These are phyloP conservation scores for Tinea semifulvella DNA, from an alignment of 2,888 invertebrate genomes.

Conservation along the genomic window DNA sequence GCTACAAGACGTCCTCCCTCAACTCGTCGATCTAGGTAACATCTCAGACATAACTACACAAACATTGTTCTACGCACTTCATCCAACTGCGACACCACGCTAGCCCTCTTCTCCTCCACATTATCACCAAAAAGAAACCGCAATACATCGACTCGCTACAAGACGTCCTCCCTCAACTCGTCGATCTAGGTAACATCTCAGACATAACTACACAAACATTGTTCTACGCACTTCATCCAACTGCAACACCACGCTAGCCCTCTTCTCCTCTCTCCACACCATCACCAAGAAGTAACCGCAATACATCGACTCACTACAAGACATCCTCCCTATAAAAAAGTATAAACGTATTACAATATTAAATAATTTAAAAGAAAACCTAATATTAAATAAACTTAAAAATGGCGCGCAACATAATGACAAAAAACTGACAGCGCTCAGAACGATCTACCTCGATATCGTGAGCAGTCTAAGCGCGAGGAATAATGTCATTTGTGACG, in stretches of 20 bases:
- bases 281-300: slow-evolving; percentile 72
- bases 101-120: slow-evolving; percentile 73
- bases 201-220: no score
- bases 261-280: slow-evolving; percentile 70
- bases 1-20: slow-evolving; percentile 38
- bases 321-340: slow-evolving; percentile 36
- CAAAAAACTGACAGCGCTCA: no score
- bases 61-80: no score
- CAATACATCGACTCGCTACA: slow-evolving; percentile 42
- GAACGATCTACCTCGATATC: no score
- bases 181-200: slow-evolving; percentile 44
- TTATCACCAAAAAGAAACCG: slow-evolving; percentile 73
- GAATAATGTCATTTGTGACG: no score
- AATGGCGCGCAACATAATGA: no score
- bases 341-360: no score
- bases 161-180: slow-evolving; percentile 36
- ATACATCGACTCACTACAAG: slow-evolving; percentile 40
- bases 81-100: slow-evolving; percentile 75
- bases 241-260: slow-evolving; percentile 75
- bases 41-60: no score
- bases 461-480: no score
- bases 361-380: no score
- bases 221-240: no score
- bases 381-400: no score
- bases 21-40: slow-evolving; percentile 42